Percentiles rank a stretch among this genome's conserved stretches.
Conservation (phyloP, 2,113 vertebrate species). For the Corythoichthys haematopterus region DNA sequence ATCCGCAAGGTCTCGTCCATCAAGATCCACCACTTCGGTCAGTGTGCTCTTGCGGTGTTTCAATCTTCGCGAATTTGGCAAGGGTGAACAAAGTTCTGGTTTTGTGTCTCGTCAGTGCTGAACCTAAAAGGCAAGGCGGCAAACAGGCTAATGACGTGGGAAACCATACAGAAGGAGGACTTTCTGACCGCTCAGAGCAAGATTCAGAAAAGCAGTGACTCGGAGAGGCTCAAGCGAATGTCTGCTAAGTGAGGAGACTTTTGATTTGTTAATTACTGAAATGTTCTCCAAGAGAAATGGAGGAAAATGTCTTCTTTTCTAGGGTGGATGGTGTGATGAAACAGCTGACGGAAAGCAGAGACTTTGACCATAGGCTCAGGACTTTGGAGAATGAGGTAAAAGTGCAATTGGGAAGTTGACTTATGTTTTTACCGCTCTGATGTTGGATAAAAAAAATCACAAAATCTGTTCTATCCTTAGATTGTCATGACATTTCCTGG, state of each 20-base stretch:
- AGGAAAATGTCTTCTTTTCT: background rate
- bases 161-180: slow-evolving; percentile 83
- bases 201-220: slow-evolving; percentile 76
- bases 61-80: background rate
- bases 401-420: background rate
- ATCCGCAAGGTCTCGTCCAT: slow-evolving; percentile 59
- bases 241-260: slow-evolving; percentile 75
- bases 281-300: background rate
- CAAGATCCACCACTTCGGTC: slow-evolving; percentile 68
- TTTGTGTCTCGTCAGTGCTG: slow-evolving; percentile 36
- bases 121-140: slow-evolving; percentile 60
- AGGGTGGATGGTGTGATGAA: slow-evolving; percentile 77
- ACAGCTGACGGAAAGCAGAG: slow-evolving; percentile 44
- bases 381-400: slow-evolving; percentile 66
- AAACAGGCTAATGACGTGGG: slow-evolving; percentile 80
- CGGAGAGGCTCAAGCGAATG: slow-evolving; percentile 79
- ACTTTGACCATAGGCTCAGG: slow-evolving; percentile 47
- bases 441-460: too few relatives aligned
- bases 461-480: background rate
- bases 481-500: background rate
- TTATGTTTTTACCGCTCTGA: background rate
- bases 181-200: slow-evolving; percentile 73
- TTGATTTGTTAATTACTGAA: background rate
- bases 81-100: background rate
- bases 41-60: slow-evolving; percentile 31